phyloP scores from a whole-genome alignment of 2,113 vertebrate genomes.

The Baryphthengus martii region DNA sequence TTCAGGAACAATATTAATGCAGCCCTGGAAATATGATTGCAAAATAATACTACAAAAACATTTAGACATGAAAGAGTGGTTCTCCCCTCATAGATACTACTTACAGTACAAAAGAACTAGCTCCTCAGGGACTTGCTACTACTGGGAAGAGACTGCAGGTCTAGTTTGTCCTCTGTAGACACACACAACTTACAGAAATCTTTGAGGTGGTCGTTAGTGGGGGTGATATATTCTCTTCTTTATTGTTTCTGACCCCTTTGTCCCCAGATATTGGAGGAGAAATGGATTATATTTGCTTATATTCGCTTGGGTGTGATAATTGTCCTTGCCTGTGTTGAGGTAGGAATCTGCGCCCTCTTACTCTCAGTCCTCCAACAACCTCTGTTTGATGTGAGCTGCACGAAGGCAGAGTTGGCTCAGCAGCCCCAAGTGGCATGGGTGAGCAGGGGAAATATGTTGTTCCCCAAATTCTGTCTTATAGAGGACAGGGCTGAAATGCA shows the following conservation, averaged over 20 bases:
- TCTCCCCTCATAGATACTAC: background rate
- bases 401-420: accelerated
- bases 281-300: background rate
- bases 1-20: slow-evolving; percentile 35
- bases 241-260: background rate
- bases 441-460: background rate
- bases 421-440: background rate
- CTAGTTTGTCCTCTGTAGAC: background rate
- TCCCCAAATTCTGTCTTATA: background rate
- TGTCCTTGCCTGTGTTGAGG: background rate
- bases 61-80: slow-evolving; percentile 1
- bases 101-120: slow-evolving; percentile 42
- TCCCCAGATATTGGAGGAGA: background rate
- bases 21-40: background rate
- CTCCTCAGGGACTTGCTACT: background rate
- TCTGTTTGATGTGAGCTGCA: background rate
- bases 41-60: slow-evolving; percentile 36
- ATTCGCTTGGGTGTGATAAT: background rate
- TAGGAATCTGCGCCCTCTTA: background rate
- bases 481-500: background rate
- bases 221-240: background rate
- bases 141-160: background rate
- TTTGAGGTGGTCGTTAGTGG: background rate
- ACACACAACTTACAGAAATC: background rate
- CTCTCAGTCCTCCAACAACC: background rate